A percentile compares a stretch with the other conserved stretches of the same genome.
Conservation (phyloP, 2,113 vertebrate genomes). For the Sebastes fasciatus region DNA sequence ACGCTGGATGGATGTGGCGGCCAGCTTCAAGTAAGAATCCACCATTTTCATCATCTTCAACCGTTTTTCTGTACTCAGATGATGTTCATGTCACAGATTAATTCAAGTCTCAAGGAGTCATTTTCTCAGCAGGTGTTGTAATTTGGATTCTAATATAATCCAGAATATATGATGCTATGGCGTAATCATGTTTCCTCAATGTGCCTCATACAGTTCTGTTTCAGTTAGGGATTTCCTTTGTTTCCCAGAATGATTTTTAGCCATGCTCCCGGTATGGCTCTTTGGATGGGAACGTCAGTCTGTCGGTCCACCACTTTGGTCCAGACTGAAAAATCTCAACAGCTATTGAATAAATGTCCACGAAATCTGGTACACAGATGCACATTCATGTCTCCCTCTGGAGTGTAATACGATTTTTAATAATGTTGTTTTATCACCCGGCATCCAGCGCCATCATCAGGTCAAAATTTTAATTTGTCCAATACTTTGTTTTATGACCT, state of each 20-base stretch:
- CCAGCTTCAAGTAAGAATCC: slow-evolving; percentile 16
- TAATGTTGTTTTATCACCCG: background rate
- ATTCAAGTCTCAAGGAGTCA: background rate
- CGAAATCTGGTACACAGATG: background rate
- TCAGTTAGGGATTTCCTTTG: background rate
- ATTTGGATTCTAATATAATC: background rate
- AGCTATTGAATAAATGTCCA: background rate
- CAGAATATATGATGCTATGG: background rate
- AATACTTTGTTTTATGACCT: background rate
- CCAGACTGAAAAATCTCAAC: too few relatives aligned
- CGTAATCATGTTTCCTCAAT: background rate
- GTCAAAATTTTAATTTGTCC: background rate
- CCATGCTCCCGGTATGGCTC: background rate
- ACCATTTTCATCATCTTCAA: slow-evolving; percentile 12
- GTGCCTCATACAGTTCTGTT: background rate
- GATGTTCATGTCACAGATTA: background rate
- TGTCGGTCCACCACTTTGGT: background rate
- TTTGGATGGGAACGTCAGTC: background rate
- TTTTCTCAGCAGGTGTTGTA: background rate
- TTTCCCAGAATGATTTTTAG: background rate
- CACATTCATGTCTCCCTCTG: background rate
- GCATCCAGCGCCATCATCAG: background rate
- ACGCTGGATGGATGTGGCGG: slow-evolving; percentile 17
- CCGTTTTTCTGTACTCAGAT: background rate
- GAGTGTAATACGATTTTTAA: background rate